Conservation (phyloP, 2,797 vertebrate species). For the Hipposideros larvatus region DNA sequence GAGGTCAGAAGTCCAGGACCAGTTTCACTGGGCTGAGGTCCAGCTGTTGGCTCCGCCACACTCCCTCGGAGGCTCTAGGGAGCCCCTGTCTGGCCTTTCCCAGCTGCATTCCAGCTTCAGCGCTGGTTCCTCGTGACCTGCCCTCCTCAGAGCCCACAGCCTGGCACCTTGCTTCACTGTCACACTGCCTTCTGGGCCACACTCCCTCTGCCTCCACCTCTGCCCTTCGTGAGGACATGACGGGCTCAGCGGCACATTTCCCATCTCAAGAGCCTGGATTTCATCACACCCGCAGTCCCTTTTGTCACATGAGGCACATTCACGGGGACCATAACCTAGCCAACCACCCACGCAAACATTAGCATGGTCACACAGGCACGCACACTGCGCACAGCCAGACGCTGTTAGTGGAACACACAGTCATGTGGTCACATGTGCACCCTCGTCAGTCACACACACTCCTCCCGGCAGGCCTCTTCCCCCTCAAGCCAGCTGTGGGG, state of each 20-base stretch:
- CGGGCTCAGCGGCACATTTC: too few species aligned
- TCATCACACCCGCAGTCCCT: background rate
- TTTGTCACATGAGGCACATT: background rate
- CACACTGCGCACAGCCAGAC: background rate
- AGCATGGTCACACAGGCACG: background rate
- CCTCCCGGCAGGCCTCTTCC: background rate
- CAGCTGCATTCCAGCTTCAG: background rate
- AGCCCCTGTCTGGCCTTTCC: background rate
- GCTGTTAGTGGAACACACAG: background rate
- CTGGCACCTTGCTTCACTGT: background rate
- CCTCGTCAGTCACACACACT: background rate
- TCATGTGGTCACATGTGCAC: background rate
- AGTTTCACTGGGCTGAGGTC: background rate
- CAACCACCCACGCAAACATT: background rate
- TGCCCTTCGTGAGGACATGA: background rate
- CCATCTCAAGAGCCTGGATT: background rate
- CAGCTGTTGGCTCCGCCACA: rapidly evolving
- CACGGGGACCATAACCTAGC: background rate
- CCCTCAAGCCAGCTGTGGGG: too few species aligned
- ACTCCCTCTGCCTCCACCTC: background rate
- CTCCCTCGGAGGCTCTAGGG: background rate
- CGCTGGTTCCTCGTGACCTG: background rate
- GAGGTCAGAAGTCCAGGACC: background rate
- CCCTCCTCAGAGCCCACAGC: background rate
- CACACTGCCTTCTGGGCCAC: background rate